Percentiles rank a stretch among this genome's conserved stretches.
Evolutionary conservation across 2,888 invertebrate species (phyloP).

Genomic region (Drosophila pegasa): DNA sequence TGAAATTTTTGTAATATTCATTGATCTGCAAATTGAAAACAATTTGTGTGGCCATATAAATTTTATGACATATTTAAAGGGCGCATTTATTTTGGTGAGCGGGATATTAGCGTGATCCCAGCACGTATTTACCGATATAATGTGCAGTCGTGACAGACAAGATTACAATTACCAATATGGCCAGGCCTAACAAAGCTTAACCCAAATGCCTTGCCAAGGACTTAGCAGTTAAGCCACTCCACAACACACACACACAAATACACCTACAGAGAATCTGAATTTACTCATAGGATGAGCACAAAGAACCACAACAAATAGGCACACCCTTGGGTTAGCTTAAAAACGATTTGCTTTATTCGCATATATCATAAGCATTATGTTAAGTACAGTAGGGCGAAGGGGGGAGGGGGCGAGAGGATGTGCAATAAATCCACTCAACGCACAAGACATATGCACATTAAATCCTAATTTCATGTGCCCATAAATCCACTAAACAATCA

Average conservation of each 20-base stretch:
- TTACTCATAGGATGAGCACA: neutral
- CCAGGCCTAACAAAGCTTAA: neutral
- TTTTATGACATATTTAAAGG: neutral
- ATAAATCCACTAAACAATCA: slow-evolving; percentile 79
- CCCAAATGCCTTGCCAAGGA: slow-evolving; percentile 10
- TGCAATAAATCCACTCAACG: slow-evolving; percentile 72
- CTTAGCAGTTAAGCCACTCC: slow-evolving; percentile 51
- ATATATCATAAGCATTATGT: slow-evolving; percentile 77
- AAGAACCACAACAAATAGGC: slow-evolving; percentile 37
- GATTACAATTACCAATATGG: slow-evolving; percentile 46
- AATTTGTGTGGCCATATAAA: neutral
- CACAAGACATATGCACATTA: slow-evolving; percentile 77
- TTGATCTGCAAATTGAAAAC: neutral
- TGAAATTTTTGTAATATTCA: neutral
- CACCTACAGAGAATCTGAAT: slow-evolving; percentile 15
- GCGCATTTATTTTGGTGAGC: neutral
- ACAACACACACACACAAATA: slow-evolving; percentile 10
- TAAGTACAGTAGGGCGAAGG: slow-evolving; percentile 55
- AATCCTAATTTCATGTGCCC: slow-evolving; percentile 80
- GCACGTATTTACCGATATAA: neutral
- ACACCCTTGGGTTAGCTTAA: slow-evolving; percentile 18
- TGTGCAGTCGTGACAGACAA: slow-evolving; percentile 6
- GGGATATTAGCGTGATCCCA: neutral
- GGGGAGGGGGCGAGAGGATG: slow-evolving; percentile 47
- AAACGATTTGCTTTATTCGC: slow-evolving; percentile 64